Evolutionary conservation across 2,888 invertebrate species (phyloP), one percentile per base, ranked within the genome.

Genomic region (Diarsia mendica): DNA sequence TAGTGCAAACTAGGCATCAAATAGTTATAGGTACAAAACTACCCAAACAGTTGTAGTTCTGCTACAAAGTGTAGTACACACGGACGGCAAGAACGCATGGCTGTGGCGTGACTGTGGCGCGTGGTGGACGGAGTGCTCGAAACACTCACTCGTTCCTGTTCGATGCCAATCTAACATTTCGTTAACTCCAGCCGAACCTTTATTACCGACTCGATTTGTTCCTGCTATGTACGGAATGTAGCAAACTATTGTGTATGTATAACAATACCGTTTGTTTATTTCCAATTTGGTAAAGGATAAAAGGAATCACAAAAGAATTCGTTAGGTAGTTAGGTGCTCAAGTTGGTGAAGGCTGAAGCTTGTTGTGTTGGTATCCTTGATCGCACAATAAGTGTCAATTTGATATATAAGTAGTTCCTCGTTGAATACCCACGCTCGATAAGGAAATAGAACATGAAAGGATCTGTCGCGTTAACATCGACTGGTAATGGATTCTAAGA

Each of bases 151-250:
- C 60, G 58, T 39, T 67, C 64, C 55, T 58, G 73, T 74, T 72
- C 53, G 53, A 67, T 72, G 66, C 58, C 68, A 68, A 79, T 75
- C 71, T 60, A 67, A 82, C 79, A 79, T 79, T 79, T 72, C 67
- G 64, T 75, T 83, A 67, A 74, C 67, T 78, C 53, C 46, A 55
- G 28, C 60, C 60, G 60, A 64, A 58, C 64, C 51, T 75, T 79
- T 83, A 82, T 70, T 75, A 75, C 69, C 60, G 39, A 83, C 70
- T 55, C 75, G 46, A 75, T 82, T 82, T 75, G 60, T 72, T 83
- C 39, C 51, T 67, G 72, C 63, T 75, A 66, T 63, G 65, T 71
- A 49, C n/a, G 51, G 46, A 77, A 81, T 69, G 39, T 51, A 53
- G 13, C 9, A n/a, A 77, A 73, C 60, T 65, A 79, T 75, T 65